A percentile compares a stretch with the other conserved stretches of the same genome.
Evolutionary conservation across 1,140 invertebrate species (phyloP).

Genomic region (Dinoponera quadriceps): DNA sequence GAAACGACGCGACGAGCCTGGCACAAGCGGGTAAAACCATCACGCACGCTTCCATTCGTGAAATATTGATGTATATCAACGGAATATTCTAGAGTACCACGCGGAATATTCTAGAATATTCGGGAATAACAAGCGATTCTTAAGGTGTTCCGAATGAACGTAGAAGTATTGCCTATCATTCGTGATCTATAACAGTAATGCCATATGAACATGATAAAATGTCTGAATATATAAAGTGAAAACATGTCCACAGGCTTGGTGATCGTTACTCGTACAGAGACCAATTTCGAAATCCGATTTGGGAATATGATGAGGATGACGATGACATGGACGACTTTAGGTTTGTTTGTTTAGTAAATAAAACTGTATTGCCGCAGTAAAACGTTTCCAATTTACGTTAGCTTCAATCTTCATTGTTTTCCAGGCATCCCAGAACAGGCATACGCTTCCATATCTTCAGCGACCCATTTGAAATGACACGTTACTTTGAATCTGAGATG

Average conservation of each 20-base stretch:
- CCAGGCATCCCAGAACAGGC: conserved; percentile 46
- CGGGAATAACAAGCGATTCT: too few species aligned
- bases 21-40: conserved; percentile 49
- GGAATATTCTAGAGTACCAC: too few species aligned
- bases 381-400: conserved; percentile 2
- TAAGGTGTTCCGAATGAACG: too few species aligned
- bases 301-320: conserved; percentile 78
- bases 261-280: conserved; percentile 62
- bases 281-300: conserved; percentile 80
- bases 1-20: conserved; percentile 41
- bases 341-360: too few species aligned
- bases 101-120: too few species aligned
- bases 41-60: neutral
- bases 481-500: conserved; percentile 79
- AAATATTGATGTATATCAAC: neutral
- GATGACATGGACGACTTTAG: conserved; percentile 77
- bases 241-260: conserved; percentile 56
- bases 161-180: too few species aligned
- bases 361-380: neutral
- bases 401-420: conserved; percentile 37
- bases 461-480: conserved; percentile 79
- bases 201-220: neutral
- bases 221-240: neutral
- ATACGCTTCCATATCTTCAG: conserved; percentile 76
- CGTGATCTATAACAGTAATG: too few species aligned